These are phyloP conservation scores for Pseudococcus jackbeardsleyi DNA, from an alignment of 2,888 invertebrate species.

Conservation along the genomic window DNA sequence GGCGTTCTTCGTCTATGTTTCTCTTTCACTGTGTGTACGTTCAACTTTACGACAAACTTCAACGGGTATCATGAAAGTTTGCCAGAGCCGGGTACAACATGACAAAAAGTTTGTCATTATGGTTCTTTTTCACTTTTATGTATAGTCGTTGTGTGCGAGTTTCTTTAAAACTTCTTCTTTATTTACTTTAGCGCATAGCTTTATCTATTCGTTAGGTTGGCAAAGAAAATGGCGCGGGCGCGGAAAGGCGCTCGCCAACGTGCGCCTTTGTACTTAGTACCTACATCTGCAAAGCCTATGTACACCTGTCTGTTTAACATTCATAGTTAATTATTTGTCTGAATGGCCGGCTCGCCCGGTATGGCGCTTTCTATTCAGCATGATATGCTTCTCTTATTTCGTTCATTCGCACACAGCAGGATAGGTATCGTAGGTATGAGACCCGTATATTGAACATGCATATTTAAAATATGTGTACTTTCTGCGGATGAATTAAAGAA, in stretches of 20 bases:
- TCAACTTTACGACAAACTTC: constrained; percentile 46
- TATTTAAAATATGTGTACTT: not conserved
- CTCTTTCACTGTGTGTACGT: constrained; percentile 7
- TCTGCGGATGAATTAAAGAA: not conserved
- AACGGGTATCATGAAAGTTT: constrained; percentile 63
- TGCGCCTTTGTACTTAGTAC: not conserved
- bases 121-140: constrained; percentile 61
- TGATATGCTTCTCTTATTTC: not conserved
- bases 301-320: constrained; percentile 58
- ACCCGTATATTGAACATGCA: constrained; percentile 21
- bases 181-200: constrained; percentile 38
- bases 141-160: constrained; percentile 54
- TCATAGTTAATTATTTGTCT: constrained; percentile 60
- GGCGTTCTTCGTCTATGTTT: not conserved
- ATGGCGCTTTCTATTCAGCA: not conserved
- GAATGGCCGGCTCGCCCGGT: constrained; percentile 13
- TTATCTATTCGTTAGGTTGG: constrained; percentile 54
- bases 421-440: not conserved
- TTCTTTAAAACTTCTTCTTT: constrained; percentile 60
- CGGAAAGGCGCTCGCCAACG: not conserved
- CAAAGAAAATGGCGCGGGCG: not conserved
- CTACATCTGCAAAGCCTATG: not conserved
- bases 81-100: constrained; percentile 55
- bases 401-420: not conserved
- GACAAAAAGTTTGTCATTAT: constrained; percentile 63